These are phyloP conservation scores for Schizopygopsis pylzovi DNA, from an alignment of 2,797 vertebrate species.

Conservation along the genomic window DNA sequence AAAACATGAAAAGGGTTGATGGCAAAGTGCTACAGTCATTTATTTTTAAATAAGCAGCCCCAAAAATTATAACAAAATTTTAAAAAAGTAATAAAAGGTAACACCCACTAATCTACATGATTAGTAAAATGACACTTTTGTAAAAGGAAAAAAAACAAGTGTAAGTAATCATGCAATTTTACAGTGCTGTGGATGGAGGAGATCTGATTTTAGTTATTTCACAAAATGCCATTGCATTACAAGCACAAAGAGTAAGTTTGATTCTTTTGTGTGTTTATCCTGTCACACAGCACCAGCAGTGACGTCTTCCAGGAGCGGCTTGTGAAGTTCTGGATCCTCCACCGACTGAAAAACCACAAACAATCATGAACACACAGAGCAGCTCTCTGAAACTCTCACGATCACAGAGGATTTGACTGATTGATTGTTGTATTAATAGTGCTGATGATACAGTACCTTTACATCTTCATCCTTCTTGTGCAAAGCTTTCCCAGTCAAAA, in stretches of 20 bases:
- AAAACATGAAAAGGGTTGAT: background rate
- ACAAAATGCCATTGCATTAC: background rate
- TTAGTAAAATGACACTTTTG: background rate
- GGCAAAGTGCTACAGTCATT: background rate
- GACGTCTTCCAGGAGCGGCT: constrained; percentile 62
- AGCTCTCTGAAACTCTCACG: background rate
- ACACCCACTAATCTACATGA: background rate
- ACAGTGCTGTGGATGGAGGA: background rate
- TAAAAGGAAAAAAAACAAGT: background rate
- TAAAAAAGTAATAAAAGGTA: background rate
- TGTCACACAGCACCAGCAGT: constrained; percentile 28
- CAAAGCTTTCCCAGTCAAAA: constrained; percentile 62
- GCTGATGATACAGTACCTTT: constrained; percentile 41
- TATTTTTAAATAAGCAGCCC: background rate
- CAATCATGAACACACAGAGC: background rate
- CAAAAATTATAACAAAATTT: background rate
- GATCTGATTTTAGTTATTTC: background rate
- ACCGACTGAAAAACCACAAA: constrained; percentile 45
- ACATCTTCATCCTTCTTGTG: background rate
- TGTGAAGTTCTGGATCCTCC: constrained; percentile 53
- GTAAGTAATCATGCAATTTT: background rate
- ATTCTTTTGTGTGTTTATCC: background rate
- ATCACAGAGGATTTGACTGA: background rate
- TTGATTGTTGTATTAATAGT: background rate
- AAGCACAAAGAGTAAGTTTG: background rate